Base-by-base conservation (phyloP, 2,888 invertebrate genomes). In the Caenorhabditis sp. region DNA sequence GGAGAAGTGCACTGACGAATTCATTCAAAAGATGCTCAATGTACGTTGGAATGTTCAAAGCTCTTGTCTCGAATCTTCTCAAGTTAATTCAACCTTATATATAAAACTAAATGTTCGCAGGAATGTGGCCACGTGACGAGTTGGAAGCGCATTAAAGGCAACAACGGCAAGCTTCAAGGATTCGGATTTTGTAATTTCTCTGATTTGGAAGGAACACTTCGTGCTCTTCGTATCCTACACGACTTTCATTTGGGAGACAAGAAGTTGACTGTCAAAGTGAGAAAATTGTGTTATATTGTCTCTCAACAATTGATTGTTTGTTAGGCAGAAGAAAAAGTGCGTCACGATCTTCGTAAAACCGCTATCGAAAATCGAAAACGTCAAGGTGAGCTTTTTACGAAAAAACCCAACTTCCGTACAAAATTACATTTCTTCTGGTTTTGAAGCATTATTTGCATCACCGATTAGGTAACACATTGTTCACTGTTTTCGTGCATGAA, bases 131-230 rank as follows among this genome's bases (percentile, higher is more conserved):
- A 94, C 77, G 95, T 99, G 55, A 92, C 95, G 13, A 94, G 94
- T 86, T 99, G 99, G 99, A 98, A 98, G 91, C 92, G 98, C 74
- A 96, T 98, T 17, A 95, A 95, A 89, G 93, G 92, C 9, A 91
- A 92, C 1, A 91, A 91, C 65, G 92, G 92, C 46, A 92, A 92
- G 26, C 53, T 71, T n/a, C 78, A 73, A 35, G 78, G 65, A n/a
- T 98, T 98, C 91, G 98, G 98, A 9, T 99, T 98, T 91, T 96
- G 97, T 91, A 98, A 98, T 91, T 95, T 95, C 90, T 95, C 94
- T 82, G 94, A 94, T 71, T 96, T 98, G 17, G 96, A 96, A 91
- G 94, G 96, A 20, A 98, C 97, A 41, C 92, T 98, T 83, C 92
- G 98, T 81, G 96, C 97, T 82, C 95, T 99, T 80, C 87, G 91